These are phyloP conservation scores for Apoderus coryli DNA, from an alignment of 2,888 invertebrate genomes.

Conservation along the genomic window DNA sequence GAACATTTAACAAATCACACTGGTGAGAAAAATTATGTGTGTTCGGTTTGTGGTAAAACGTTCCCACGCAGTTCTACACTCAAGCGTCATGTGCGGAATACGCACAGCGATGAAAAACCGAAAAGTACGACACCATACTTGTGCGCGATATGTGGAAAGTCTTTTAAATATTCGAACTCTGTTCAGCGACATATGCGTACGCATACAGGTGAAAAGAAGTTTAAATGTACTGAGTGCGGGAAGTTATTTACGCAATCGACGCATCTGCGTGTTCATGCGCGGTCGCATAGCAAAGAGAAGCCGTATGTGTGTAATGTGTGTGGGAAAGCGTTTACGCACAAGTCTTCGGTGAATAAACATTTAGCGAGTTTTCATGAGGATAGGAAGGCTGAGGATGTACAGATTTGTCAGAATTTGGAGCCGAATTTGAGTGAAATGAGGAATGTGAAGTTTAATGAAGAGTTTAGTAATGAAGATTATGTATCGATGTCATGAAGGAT, in stretches of 20 bases:
- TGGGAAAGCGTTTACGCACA: conserved; percentile 27
- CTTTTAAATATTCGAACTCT: conserved; percentile 27
- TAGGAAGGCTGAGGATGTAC: conserved; percentile 5
- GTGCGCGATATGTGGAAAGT: conserved; percentile 29
- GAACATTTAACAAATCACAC: conserved; percentile 26
- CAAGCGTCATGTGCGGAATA: conserved; percentile 23
- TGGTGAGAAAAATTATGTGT: conserved; percentile 24
- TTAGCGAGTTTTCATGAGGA: conserved; percentile 17
- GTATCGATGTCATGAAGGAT: too few relatives aligned
- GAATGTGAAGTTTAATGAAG: too few relatives aligned
- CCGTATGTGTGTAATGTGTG: conserved; percentile 38
- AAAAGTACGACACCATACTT: conserved; percentile 27
- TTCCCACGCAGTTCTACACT: conserved; percentile 25
- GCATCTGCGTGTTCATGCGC: conserved; percentile 35
- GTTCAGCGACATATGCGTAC: conserved; percentile 29
- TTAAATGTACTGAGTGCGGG: conserved; percentile 29
- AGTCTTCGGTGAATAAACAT: conserved; percentile 25
- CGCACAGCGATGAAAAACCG: conserved; percentile 25
- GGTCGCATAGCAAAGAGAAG: conserved; percentile 36
- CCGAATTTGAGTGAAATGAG: too few relatives aligned
- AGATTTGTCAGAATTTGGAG: conserved; percentile 8
- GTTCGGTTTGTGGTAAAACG: conserved; percentile 24
- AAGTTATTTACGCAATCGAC: conserved; percentile 31
- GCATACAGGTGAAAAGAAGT: conserved; percentile 29
- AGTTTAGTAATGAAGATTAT: too few relatives aligned